phyloP scores from a whole-genome alignment of 2,113 vertebrate genomes.

The Morone chrysops region DNA sequence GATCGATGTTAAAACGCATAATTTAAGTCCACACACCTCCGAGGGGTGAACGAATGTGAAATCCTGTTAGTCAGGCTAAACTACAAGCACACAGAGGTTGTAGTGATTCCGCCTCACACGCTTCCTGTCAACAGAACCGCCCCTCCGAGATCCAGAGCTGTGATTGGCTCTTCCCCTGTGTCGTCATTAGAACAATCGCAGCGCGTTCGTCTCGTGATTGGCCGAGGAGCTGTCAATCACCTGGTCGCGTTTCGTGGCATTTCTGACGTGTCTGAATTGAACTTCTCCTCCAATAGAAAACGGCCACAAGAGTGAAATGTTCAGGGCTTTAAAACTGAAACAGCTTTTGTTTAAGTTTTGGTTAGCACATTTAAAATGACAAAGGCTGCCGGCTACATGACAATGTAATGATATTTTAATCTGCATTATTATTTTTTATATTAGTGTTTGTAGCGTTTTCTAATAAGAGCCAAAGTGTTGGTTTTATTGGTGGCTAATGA shows the following conservation, averaged over 20 bases:
- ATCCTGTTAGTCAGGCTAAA: constrained; percentile 2
- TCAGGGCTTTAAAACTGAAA: neutral
- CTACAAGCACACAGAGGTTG: neutral
- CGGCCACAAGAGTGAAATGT: constrained; percentile 60
- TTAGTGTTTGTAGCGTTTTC: too few relatives aligned
- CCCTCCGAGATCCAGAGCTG: constrained; percentile 34
- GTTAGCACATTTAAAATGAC: neutral
- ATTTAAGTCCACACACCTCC: constrained; percentile 69
- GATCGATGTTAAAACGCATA: constrained; percentile 81
- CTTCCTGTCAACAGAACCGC: constrained; percentile 85
- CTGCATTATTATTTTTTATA: too few relatives aligned
- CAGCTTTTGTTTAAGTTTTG: neutral
- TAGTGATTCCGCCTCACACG: constrained; percentile 40
- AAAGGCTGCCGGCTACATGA: neutral
- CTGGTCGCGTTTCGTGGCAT: constrained; percentile 62
- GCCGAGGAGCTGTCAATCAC: constrained; percentile 50
- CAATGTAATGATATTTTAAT: neutral
- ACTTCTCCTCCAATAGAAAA: constrained; percentile 73
- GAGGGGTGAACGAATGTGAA: constrained; percentile 25
- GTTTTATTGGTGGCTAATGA: too few relatives aligned
- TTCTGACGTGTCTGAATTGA: constrained; percentile 50
- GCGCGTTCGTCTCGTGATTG: constrained; percentile 54
- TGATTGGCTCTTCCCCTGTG: constrained; percentile 64
- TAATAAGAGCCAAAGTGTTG: too few relatives aligned
- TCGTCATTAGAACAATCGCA: neutral